Conservation (phyloP, 2,113 vertebrate genomes). For the Myanophis thanlyinensis region DNA sequence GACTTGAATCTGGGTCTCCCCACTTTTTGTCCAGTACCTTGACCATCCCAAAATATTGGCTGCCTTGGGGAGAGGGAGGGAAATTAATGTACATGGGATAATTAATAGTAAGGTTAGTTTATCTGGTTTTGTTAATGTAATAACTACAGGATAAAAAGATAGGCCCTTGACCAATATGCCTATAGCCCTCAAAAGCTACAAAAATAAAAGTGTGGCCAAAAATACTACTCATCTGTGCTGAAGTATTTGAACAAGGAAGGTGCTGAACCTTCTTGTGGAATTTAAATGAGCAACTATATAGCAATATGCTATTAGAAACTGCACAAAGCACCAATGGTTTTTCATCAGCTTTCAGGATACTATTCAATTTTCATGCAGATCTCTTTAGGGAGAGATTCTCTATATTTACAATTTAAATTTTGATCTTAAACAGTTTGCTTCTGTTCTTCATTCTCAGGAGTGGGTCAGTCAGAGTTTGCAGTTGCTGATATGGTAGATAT, state of each 20-base stretch:
- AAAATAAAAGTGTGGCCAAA: background rate
- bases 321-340: no score
- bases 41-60: background rate
- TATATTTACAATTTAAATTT: background rate
- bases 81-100: background rate
- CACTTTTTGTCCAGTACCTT: background rate
- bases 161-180: background rate
- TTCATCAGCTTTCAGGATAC: background rate
- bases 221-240: background rate
- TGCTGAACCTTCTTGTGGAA: background rate
- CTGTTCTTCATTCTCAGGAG: conserved; percentile 78
- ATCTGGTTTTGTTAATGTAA: background rate
- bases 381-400: background rate
- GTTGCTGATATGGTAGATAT: conserved; percentile 99
- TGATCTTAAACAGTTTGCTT: background rate
- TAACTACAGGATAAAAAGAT: background rate
- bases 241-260: background rate
- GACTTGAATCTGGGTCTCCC: background rate
- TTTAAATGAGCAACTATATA: background rate
- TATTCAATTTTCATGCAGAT: background rate
- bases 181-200: background rate
- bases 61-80: background rate
- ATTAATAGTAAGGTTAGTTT: background rate
- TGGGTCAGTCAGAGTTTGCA: conserved; percentile 97
- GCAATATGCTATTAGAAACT: background rate